phyloP scores from a whole-genome alignment of 2,797 vertebrate genomes.

The Rhincodon typus region DNA sequence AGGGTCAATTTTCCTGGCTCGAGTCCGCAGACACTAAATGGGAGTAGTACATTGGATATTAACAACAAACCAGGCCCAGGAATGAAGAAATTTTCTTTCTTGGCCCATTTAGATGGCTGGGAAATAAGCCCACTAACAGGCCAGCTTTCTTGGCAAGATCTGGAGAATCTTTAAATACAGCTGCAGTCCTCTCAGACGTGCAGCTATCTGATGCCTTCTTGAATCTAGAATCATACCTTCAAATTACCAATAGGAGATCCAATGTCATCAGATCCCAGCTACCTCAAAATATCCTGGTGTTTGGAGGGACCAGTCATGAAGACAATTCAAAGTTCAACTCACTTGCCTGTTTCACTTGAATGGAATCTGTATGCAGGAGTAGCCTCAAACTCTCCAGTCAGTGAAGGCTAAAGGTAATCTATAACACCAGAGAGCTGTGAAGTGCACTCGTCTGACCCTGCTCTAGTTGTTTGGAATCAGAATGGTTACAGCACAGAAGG shows the following conservation, averaged over 20 bases:
- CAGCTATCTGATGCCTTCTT: not conserved
- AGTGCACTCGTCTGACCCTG: not conserved
- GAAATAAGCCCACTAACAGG: not conserved
- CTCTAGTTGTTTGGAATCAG: not conserved
- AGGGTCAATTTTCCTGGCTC: not conserved
- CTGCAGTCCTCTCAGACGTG: not conserved
- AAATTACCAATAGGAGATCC: not conserved
- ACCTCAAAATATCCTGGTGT: not conserved
- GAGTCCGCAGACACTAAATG: not conserved
- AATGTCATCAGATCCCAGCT: not conserved
- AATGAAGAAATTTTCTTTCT: not conserved
- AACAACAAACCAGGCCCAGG: not conserved
- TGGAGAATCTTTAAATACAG: not conserved
- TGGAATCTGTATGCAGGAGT: not conserved
- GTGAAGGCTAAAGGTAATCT: not conserved
- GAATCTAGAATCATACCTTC: not conserved
- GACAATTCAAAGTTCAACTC: conserved; percentile 9
- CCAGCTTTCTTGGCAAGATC: not conserved
- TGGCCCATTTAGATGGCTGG: not conserved
- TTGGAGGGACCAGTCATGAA: not conserved
- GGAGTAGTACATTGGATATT: not conserved
- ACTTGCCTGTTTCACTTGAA: not conserved
- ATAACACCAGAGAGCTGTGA: not conserved
- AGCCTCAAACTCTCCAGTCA: not conserved
- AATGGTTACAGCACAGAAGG: not conserved